These are phyloP conservation scores for Xerus inauris DNA, from an alignment of 2,113 vertebrate species.

Conservation along the genomic window DNA sequence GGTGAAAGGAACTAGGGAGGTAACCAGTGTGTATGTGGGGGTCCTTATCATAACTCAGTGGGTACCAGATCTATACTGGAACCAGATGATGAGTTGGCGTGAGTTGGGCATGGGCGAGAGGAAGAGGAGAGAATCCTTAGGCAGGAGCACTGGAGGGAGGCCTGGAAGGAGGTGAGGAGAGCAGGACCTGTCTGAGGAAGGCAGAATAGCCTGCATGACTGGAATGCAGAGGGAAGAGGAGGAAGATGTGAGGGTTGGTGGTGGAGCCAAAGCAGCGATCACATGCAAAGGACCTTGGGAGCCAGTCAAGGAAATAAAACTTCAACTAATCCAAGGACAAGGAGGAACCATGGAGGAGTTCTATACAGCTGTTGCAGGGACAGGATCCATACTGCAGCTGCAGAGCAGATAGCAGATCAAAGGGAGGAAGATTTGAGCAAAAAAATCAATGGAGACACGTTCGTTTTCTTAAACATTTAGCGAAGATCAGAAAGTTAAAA, in stretches of 20 bases:
- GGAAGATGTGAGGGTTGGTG: neutral
- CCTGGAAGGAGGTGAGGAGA: neutral
- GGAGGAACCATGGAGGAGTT: neutral
- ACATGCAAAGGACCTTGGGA: neutral
- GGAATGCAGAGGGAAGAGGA: neutral
- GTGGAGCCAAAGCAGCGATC: neutral
- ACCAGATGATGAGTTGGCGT: neutral
- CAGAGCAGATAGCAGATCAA: neutral
- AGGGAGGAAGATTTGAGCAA: neutral
- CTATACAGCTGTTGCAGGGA: neutral
- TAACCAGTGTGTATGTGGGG: neutral
- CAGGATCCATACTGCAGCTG: neutral
- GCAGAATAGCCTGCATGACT: neutral
- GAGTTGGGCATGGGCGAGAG: neutral
- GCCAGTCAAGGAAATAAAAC: neutral
- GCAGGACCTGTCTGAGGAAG: neutral
- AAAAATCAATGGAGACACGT: neutral
- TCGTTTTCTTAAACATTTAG: neutral
- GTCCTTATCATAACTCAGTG: neutral
- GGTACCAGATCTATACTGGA: neutral
- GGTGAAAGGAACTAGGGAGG: neutral
- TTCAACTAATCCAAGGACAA: neutral
- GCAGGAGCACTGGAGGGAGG: neutral
- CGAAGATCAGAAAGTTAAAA: conserved; percentile 33
- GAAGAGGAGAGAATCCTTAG: neutral